Evolutionary conservation across 2,113 vertebrate genomes (phyloP).

Genomic region (Chaetorhynchus papuensis): DNA sequence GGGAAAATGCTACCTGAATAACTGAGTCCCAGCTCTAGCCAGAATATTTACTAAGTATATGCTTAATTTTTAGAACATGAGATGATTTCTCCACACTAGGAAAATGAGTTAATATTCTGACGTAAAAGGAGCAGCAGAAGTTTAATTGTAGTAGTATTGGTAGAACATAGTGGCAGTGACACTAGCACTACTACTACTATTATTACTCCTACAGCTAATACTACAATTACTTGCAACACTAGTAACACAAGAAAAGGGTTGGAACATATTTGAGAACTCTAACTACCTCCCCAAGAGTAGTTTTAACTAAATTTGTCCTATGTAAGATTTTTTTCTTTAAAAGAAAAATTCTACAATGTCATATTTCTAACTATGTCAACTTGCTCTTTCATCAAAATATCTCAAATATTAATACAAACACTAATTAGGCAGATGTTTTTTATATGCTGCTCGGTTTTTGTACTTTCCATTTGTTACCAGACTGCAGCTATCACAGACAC

Average conservation of each 20-base stretch:
- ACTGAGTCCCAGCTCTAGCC: not conserved
- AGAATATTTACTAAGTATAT: not conserved
- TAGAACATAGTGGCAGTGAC: not conserved
- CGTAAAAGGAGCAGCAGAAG: not conserved
- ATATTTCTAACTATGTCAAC: not conserved
- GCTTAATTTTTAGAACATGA: not conserved
- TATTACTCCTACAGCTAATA: not conserved
- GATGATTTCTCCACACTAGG: not conserved
- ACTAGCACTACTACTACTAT: not conserved
- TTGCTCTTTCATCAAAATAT: not conserved
- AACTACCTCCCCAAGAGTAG: not conserved
- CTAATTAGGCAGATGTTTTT: not conserved
- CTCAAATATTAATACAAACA: not conserved
- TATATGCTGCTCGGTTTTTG: fast-evolving
- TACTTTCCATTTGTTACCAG: not conserved
- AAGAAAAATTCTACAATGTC: not conserved
- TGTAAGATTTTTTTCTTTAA: not conserved
- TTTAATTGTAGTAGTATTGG: not conserved
- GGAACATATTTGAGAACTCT: not conserved
- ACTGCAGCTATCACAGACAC: not conserved
- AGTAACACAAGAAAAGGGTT: not conserved
- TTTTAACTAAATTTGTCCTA: not conserved
- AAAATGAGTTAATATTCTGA: not conserved
- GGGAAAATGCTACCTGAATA: not conserved
- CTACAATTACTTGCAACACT: not conserved